phyloP scores from a whole-genome alignment of 2,888 invertebrate species.

The Panzeria rudis region DNA sequence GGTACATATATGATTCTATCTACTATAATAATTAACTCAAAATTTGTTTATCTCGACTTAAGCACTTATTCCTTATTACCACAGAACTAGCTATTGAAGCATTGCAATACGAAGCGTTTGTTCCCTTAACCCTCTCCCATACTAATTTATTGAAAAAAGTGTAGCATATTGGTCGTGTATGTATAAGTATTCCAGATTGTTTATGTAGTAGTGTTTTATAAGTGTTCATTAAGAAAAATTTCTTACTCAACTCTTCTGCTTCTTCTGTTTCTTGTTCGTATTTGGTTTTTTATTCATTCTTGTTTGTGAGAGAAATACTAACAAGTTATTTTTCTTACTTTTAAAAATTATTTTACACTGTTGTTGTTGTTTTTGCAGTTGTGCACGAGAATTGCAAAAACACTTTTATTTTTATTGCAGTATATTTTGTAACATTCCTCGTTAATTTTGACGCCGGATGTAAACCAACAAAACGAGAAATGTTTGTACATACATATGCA shows the following conservation, averaged over 20 bases:
- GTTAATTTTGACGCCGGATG: slow-evolving; percentile 78
- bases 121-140: slow-evolving; percentile 9
- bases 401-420: slow-evolving; percentile 73
- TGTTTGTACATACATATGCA: not conserved
- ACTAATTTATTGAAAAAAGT: not conserved
- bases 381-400: slow-evolving; percentile 63
- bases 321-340: slow-evolving; percentile 29
- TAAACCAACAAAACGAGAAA: slow-evolving; percentile 72
- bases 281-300: slow-evolving; percentile 34
- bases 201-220: slow-evolving; percentile 34
- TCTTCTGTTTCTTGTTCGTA: not conserved
- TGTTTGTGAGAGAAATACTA: slow-evolving; percentile 50
- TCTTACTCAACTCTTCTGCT: slow-evolving; percentile 31
- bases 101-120: slow-evolving; percentile 29
- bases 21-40: too few relatives aligned
- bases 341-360: slow-evolving; percentile 4
- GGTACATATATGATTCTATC: too few relatives aligned
- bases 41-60: too few relatives aligned
- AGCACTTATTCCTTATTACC: too few relatives aligned
- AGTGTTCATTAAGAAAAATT: not conserved
- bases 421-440: slow-evolving; percentile 72
- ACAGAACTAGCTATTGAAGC: not conserved
- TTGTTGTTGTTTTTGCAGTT: slow-evolving; percentile 37
- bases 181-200: slow-evolving; percentile 41
- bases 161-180: slow-evolving; percentile 21